Percentiles rank a stretch among this genome's conserved stretches.
Conservation (phyloP, 2,888 invertebrate species). For the Polia nebulosa region DNA sequence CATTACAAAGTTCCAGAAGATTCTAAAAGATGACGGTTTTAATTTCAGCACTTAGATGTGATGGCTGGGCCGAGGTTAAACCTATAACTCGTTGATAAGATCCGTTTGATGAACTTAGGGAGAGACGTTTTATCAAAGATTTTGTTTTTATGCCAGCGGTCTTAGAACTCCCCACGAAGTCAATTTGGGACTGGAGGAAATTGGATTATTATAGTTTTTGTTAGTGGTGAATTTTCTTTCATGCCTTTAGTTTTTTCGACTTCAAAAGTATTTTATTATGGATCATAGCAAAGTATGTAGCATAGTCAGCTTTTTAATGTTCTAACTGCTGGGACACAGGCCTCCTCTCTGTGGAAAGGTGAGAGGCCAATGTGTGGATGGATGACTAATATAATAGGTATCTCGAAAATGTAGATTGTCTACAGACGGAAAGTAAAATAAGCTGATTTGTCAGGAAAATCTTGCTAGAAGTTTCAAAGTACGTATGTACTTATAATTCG, state of each 20-base stretch:
- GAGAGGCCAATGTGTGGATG: no score
- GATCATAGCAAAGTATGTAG: no score
- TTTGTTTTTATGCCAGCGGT: conserved; percentile 45
- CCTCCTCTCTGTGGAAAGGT: no score
- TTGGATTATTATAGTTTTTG: conserved; percentile 25
- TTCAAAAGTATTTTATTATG: background rate
- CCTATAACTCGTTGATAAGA: conserved; percentile 55
- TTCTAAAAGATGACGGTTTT: conserved; percentile 40
- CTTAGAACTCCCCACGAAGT: conserved; percentile 1
- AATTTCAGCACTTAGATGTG: conserved; percentile 36
- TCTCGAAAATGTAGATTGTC: background rate
- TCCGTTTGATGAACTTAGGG: conserved; percentile 40
- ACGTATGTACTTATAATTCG: no score
- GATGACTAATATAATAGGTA: background rate
- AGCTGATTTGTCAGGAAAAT: background rate
- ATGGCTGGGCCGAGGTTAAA: conserved; percentile 25
- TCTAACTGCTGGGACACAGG: no score
- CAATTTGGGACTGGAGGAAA: conserved; percentile 16
- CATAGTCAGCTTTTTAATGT: no score
- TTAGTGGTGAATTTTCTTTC: background rate
- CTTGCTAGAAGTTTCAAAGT: no score
- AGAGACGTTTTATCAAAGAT: conserved; percentile 15
- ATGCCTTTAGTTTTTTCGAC: background rate
- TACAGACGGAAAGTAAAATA: background rate
- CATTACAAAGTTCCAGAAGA: conserved; percentile 38